Percentiles rank a stretch among this genome's conserved stretches.
Conservation (phyloP, 2,888 invertebrate genomes). For the Sipunculus nudus region DNA sequence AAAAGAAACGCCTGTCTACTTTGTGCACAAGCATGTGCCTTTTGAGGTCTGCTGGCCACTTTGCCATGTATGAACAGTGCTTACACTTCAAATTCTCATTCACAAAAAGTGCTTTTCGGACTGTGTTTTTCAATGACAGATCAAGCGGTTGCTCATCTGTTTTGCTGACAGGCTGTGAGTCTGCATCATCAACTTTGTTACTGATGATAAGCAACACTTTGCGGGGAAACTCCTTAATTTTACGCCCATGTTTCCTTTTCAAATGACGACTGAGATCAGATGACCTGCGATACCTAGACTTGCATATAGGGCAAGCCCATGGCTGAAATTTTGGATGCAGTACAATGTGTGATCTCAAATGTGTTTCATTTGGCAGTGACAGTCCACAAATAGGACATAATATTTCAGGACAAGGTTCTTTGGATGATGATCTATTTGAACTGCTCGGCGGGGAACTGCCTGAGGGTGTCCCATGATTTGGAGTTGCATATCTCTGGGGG, state of each 20-base stretch:
- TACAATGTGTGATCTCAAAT: slow-evolving; percentile 21
- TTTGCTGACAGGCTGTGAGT: not conserved
- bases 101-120: not conserved
- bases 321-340: slow-evolving; percentile 23
- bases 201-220: too few species aligned
- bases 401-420: too few species aligned
- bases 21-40: slow-evolving; percentile 64
- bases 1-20: slow-evolving; percentile 59
- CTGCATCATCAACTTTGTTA: slow-evolving; percentile 13
- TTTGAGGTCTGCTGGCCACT: slow-evolving; percentile 64
- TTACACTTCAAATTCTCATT: slow-evolving; percentile 50
- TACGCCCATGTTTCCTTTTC: slow-evolving; percentile 57
- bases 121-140: slow-evolving; percentile 12
- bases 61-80: slow-evolving; percentile 64
- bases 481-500: too few species aligned
- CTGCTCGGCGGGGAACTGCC: too few species aligned
- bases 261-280: slow-evolving; percentile 62
- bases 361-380: not conserved
- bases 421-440: too few species aligned
- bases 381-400: too few species aligned
- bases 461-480: too few species aligned
- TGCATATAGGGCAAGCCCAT: slow-evolving; percentile 36
- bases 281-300: slow-evolving; percentile 53
- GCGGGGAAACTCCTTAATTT: slow-evolving; percentile 42
- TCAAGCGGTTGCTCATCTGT: slow-evolving; percentile 33